Evolutionary conservation across 2,113 vertebrate species (phyloP).

Genomic region (Pluvialis apricaria): DNA sequence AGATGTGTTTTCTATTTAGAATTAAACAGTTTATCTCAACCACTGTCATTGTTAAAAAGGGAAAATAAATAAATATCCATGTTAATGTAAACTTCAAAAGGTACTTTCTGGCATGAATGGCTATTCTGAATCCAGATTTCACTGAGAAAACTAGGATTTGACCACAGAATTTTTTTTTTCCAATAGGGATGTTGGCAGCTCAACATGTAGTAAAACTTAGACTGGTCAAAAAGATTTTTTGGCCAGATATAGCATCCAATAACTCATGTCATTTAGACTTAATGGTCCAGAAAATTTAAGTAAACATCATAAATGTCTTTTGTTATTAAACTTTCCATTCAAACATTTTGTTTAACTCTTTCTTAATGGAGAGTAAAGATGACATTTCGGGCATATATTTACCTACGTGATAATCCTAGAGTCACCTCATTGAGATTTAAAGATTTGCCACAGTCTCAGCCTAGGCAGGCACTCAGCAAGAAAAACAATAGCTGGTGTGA

Average conservation of each 20-base stretch:
- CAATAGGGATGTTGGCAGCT: constrained; percentile 77
- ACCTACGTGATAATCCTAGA: constrained; percentile 12
- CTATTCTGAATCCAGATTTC: constrained; percentile 72
- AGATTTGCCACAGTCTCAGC: not conserved
- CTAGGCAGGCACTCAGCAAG: not conserved
- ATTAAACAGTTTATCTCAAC: constrained; percentile 86
- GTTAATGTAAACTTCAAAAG: constrained; percentile 87
- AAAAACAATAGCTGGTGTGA: not conserved
- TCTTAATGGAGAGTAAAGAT: constrained; percentile 68
- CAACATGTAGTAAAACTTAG: constrained; percentile 70
- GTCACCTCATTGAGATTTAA: constrained; percentile 34
- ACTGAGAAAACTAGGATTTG: constrained; percentile 77
- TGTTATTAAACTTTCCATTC: constrained; percentile 80
- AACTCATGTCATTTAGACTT: constrained; percentile 78
- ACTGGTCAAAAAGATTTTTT: constrained; percentile 78
- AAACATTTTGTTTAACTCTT: constrained; percentile 81
- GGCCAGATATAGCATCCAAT: constrained; percentile 78
- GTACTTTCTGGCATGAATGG: constrained; percentile 77
- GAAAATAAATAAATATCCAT: constrained; percentile 88
- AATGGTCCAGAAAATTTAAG: constrained; percentile 81
- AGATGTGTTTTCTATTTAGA: constrained; percentile 91
- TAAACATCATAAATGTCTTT: constrained; percentile 86
- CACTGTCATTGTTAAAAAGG: constrained; percentile 84
- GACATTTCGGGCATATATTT: constrained; percentile 37
- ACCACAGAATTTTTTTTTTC: constrained; percentile 44